Percentiles rank a stretch among this genome's conserved stretches.
These are phyloP conservation scores for Typhlichthys subterraneus DNA, from an alignment of 2,797 vertebrate genomes.

Conservation along the genomic window DNA sequence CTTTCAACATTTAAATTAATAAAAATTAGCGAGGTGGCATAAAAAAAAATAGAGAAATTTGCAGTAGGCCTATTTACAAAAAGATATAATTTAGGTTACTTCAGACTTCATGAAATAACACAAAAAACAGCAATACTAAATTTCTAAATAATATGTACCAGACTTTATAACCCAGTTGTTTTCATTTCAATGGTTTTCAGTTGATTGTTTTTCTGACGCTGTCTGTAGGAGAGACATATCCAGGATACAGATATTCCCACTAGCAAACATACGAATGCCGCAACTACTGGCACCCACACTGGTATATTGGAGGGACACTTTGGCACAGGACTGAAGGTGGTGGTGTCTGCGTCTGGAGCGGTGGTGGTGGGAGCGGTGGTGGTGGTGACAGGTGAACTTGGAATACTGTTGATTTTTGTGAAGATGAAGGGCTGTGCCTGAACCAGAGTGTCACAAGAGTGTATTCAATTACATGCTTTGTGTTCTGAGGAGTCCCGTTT, in stretches of 20 bases:
- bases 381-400: too few relatives aligned
- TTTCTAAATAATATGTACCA: neutral
- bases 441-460: neutral
- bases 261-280: conserved; percentile 66
- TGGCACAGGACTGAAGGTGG: neutral
- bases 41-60: too few relatives aligned
- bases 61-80: too few relatives aligned
- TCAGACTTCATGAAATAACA: too few relatives aligned
- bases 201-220: neutral
- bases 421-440: neutral
- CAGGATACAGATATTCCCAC: conserved; percentile 63
- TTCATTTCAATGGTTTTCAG: conserved; percentile 7
- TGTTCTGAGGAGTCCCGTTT: too few relatives aligned
- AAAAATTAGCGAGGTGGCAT: too few relatives aligned
- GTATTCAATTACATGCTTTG: neutral
- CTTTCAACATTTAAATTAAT: too few relatives aligned
- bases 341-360: neutral
- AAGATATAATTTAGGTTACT: too few relatives aligned
- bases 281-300: conserved; percentile 79
- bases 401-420: too few relatives aligned
- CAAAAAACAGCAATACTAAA: neutral
- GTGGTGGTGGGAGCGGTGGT: neutral
- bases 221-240: conserved; percentile 35
- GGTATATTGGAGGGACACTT: conserved; percentile 51
- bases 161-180: neutral